A percentile compares a stretch with the other conserved stretches of the same genome.
These are phyloP conservation scores for Shinisaurus crocodilurus DNA, from an alignment of 2,113 vertebrate genomes.

Conservation along the genomic window DNA sequence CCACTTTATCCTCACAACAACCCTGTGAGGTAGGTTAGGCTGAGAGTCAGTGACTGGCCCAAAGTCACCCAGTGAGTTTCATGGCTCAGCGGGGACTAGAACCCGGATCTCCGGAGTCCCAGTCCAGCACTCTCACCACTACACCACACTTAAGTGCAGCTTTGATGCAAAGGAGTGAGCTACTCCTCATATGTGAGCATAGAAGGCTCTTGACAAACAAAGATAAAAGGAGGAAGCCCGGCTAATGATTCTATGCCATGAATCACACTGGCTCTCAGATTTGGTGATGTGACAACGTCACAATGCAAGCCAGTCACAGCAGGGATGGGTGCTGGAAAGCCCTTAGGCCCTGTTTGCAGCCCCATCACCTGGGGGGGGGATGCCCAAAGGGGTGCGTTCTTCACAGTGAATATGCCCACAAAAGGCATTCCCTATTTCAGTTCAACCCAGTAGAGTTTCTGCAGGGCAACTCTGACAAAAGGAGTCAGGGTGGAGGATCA, in stretches of 20 bases:
- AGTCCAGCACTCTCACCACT: too few species aligned
- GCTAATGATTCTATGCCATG: conserved; percentile 54
- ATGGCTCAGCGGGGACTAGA: too few species aligned
- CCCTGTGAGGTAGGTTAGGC: too few species aligned
- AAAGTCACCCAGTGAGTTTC: too few species aligned
- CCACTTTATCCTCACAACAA: too few species aligned
- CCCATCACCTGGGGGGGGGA: neutral
- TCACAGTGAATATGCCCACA: too few species aligned
- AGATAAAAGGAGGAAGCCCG: conserved; percentile 67
- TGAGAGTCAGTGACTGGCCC: too few species aligned
- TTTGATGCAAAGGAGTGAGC: conserved; percentile 46
- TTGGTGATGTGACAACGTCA: neutral
- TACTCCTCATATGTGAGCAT: conserved; percentile 44
- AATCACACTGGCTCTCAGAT: too few species aligned
- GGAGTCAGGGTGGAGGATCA: neutral
- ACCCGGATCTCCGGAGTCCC: too few species aligned
- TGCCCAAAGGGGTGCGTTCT: neutral
- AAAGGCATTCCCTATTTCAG: neutral
- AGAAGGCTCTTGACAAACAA: conserved; percentile 55
- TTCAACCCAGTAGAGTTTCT: too few species aligned
- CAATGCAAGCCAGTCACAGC: neutral
- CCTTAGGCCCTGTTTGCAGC: neutral
- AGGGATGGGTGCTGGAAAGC: neutral
- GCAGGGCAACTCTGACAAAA: too few species aligned
- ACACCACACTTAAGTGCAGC: conserved; percentile 43